These are phyloP conservation scores for Cryptosula pallasiana DNA, from an alignment of 2,888 invertebrate genomes.

Conservation along the genomic window DNA sequence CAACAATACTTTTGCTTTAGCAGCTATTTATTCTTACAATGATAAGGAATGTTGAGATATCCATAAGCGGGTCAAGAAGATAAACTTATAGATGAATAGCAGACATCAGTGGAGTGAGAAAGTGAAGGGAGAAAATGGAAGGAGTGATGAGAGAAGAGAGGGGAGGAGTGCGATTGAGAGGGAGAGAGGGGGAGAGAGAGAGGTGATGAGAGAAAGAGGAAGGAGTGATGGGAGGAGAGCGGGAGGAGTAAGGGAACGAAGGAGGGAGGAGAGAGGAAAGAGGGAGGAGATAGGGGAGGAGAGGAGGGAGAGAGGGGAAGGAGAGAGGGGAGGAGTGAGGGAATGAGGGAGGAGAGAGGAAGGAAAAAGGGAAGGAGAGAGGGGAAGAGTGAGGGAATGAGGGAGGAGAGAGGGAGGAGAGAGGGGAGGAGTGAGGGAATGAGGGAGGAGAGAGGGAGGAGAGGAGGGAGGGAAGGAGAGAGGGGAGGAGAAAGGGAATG, in stretches of 20 bases:
- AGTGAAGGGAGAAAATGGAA: too few species aligned
- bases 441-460: background rate
- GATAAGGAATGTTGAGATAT: too few species aligned
- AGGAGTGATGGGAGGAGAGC: background rate
- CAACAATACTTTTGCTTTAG: too few species aligned
- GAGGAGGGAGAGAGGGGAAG: background rate
- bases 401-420: background rate
- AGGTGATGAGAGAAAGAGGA: background rate
- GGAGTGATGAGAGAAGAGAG: too few species aligned
- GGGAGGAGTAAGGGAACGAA: background rate
- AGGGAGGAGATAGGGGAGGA: background rate
- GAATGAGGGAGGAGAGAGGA: background rate
- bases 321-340: background rate
- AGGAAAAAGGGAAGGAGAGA: background rate
- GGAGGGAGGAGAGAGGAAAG: background rate
- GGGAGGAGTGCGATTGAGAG: too few species aligned
- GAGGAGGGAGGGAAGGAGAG: background rate
- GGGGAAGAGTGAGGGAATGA: background rate
- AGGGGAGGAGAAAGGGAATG: background rate
- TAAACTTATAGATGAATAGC: too few species aligned
- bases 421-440: background rate
- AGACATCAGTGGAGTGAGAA: too few species aligned
- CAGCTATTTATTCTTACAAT: too few species aligned
- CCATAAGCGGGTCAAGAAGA: too few species aligned
- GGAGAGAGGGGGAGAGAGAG: background rate